phyloP scores from a whole-genome alignment of 2,888 invertebrate species.

The Drosophila maculinotata region DNA sequence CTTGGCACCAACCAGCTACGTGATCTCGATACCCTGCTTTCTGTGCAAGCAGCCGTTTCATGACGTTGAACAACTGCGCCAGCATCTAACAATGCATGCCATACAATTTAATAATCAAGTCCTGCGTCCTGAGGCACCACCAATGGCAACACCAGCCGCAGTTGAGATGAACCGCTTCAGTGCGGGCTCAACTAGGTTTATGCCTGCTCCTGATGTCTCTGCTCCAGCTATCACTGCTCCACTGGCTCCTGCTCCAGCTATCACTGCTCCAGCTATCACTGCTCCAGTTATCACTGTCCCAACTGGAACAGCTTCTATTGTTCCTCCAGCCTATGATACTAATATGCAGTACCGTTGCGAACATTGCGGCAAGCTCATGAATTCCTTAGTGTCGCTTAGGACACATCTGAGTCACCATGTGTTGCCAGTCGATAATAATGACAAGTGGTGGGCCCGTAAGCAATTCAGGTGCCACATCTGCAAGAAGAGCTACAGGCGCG shows the following conservation, averaged over 20 bases:
- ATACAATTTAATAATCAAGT: neutral
- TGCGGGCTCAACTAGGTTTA: neutral
- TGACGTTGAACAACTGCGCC: conserved; percentile 26
- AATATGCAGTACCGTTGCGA: neutral
- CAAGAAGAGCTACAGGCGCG: conserved; percentile 34
- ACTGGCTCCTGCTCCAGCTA: no score
- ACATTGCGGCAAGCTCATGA: neutral
- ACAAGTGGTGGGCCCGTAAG: neutral
- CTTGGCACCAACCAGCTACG: neutral
- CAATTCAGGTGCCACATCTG: conserved; percentile 35
- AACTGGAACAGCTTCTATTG: no score
- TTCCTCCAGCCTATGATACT: no score
- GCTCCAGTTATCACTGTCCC: neutral
- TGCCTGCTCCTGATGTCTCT: neutral
- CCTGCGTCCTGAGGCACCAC: no score
- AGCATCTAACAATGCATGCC: conserved; percentile 42
- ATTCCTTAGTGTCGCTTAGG: neutral
- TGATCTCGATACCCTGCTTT: conserved; percentile 30
- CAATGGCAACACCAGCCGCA: neutral
- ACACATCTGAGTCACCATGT: neutral
- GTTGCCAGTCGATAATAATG: neutral
- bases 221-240: neutral
- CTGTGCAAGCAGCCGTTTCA: conserved; percentile 51
- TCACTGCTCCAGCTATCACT: neutral
- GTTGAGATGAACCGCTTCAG: neutral